Evolutionary conservation across 2,888 invertebrate genomes (phyloP), one percentile per base, ranked within the genome.

Genomic region (Dichetophora obliterata): DNA sequence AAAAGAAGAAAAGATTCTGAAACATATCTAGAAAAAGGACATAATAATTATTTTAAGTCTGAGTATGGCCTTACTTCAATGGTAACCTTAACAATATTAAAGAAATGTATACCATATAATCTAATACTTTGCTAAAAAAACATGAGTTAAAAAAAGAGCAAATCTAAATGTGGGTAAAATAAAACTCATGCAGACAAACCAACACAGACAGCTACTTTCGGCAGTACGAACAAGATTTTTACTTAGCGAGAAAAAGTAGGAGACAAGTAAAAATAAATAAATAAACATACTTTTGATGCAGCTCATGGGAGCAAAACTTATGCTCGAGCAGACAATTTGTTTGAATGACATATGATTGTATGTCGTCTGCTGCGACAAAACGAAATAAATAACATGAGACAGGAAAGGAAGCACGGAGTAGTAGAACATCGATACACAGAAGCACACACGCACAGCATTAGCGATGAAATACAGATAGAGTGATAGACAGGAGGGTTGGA

Each of bases 341-440:
- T 59, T 22, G 59, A 43, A 22, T 59, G 71, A 57, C 43, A 22
- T 34, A 72, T 59, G 31, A 34, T 37, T 43, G 57, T 19, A 43
- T 43, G 43, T 43, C 59, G 43, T 16, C 52, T 50, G 69, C 50
- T 69, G 69, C 69, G 50, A 69, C 69, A 69, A 72, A 59, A 59
- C 22, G 63, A 59, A 61, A 61, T 61, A 48, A 59, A 73, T 48
- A 73, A 63, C 61, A 61, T 63, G 27, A 22, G 72, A 43, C 61
- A 73, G 14, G n/a, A n/a, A 16, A 19, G 27, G 43, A 50, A 5
- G 24, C 50, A 68, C 43, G 9, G 5, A 5, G 48, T 1, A 11
- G 34, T 16, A 61, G 14, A n/a, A 19, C 22, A 61, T 22, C 22
- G 24, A 22, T 43, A 43, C 48, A 37, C 48, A 37, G 37, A 43